phyloP scores from a whole-genome alignment of 2,797 vertebrate genomes.

The Chromobotia macracanthus region DNA sequence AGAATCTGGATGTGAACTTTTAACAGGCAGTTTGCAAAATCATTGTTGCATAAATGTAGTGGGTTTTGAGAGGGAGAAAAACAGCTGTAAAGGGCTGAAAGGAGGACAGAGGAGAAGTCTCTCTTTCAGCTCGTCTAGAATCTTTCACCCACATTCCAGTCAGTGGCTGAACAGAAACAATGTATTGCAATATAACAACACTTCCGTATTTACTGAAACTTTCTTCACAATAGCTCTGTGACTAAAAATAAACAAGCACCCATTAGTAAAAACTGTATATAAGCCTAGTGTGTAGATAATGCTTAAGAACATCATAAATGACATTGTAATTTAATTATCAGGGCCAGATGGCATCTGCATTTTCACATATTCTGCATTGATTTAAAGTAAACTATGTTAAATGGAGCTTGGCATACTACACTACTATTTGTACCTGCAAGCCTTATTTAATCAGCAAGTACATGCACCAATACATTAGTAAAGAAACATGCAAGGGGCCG shows the following conservation, averaged over 20 bases:
- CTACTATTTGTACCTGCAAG: too few relatives aligned
- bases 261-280: not conserved
- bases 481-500: too few relatives aligned
- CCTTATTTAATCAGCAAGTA: too few relatives aligned
- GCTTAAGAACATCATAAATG: not conserved
- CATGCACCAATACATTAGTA: too few relatives aligned
- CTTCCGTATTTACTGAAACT: constrained; percentile 1
- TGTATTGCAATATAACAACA: not conserved
- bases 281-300: not conserved
- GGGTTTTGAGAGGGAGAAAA: not conserved
- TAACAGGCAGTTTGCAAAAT: not conserved
- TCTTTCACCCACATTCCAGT: constrained; percentile 34
- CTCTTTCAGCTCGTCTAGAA: not conserved
- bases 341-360: not conserved
- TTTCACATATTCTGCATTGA: not conserved
- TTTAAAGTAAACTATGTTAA: too few relatives aligned
- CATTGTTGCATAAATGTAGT: not conserved
- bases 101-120: not conserved
- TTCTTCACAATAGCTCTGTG: not conserved
- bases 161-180: not conserved
- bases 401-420: too few relatives aligned
- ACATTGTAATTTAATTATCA: not conserved
- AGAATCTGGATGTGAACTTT: not conserved
- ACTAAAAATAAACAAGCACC: not conserved
- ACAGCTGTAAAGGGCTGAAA: not conserved